Conservation (phyloP, 1,140 invertebrate genomes). For the Drosophila chauvacae region DNA sequence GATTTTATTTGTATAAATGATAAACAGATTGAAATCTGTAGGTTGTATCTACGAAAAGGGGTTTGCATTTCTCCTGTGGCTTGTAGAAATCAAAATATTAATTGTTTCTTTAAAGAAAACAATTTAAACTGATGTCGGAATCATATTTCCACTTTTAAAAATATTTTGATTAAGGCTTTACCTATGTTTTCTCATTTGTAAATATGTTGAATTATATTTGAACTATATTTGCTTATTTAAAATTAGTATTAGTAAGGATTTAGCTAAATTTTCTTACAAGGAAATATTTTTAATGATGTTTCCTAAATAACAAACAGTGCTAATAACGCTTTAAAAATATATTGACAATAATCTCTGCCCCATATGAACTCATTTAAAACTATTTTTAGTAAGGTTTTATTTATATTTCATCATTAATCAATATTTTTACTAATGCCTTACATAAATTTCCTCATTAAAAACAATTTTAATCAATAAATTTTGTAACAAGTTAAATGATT, state of each 20-base stretch:
- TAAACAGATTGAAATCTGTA: background rate
- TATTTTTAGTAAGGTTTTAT: background rate
- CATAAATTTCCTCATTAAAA: background rate
- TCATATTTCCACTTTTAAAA: background rate
- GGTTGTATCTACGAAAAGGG: background rate
- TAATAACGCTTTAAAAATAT: background rate
- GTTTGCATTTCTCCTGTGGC: no score
- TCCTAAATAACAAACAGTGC: background rate
- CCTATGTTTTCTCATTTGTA: background rate
- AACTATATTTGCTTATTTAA: background rate
- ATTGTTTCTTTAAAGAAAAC: background rate
- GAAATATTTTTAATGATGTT: background rate
- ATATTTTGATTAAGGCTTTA: background rate
- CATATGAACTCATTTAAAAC: background rate
- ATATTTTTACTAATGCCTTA: background rate
- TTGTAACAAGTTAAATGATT: background rate
- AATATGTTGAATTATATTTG: background rate
- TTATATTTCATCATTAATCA: background rate
- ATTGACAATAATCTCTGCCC: no score
- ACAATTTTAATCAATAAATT: background rate
- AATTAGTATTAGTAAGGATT: background rate
- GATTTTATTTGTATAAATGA: conserved; percentile 9
- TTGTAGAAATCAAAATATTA: background rate
- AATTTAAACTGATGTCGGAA: background rate
- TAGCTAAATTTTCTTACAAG: background rate